phyloP scores from a whole-genome alignment of 2,797 vertebrate genomes.

The Anabas testudineus region DNA sequence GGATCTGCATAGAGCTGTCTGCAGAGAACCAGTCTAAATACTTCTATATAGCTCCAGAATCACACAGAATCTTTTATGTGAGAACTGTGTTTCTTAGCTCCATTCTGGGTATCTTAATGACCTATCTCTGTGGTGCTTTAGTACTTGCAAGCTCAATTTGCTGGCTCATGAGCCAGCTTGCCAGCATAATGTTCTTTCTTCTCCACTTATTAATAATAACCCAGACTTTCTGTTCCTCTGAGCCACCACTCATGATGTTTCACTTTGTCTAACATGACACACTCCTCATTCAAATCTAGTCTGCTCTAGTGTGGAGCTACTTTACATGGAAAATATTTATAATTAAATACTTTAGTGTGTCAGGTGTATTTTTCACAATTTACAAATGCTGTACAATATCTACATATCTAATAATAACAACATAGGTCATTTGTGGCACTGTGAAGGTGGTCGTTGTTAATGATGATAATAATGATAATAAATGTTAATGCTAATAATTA shows the following conservation, averaged over 20 bases:
- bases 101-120: constrained; percentile 72
- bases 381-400: neutral
- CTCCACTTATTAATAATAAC: constrained; percentile 78
- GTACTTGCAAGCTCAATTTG: constrained; percentile 78
- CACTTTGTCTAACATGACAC: constrained; percentile 62
- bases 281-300: constrained; percentile 6
- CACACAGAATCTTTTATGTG: constrained; percentile 18
- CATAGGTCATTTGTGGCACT: neutral
- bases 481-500: no score
- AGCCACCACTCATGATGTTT: constrained; percentile 57
- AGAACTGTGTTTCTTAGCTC: constrained; percentile 49
- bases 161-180: constrained; percentile 77
- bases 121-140: constrained; percentile 71
- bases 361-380: neutral
- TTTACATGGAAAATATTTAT: constrained; percentile 20
- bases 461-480: no score
- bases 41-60: neutral
- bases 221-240: constrained; percentile 63
- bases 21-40: constrained; percentile 8
- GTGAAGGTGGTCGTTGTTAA: neutral
- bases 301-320: constrained; percentile 27
- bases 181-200: constrained; percentile 76
- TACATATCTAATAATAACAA: neutral
- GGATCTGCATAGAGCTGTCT: constrained; percentile 10
- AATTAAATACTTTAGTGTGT: constrained; percentile 2